A percentile compares a stretch with the other conserved stretches of the same genome.
These are phyloP conservation scores for Phallusia fumigata DNA, from an alignment of 23 tunicate species.

Conservation along the genomic window DNA sequence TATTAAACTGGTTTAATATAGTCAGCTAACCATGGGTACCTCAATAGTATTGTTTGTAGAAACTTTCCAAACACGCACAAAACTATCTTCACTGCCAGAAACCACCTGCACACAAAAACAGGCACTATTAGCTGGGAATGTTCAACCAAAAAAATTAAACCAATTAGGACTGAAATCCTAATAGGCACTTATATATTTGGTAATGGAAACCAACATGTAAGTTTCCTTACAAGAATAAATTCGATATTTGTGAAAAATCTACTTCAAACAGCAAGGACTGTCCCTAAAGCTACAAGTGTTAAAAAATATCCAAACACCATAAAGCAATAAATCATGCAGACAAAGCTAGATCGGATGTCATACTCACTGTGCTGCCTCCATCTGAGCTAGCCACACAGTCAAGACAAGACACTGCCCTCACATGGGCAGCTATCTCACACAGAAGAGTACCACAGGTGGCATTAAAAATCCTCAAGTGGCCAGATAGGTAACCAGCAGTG, in stretches of 20 bases:
- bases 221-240: too few relatives aligned
- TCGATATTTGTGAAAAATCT: too few relatives aligned
- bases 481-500: conserved; percentile 47
- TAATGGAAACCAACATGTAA: too few relatives aligned
- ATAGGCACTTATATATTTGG: too few relatives aligned
- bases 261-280: too few relatives aligned
- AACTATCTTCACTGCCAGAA: conserved; percentile 85
- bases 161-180: too few relatives aligned
- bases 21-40: neutral
- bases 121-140: neutral
- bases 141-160: neutral
- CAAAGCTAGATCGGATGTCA: too few relatives aligned
- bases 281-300: too few relatives aligned
- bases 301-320: too few relatives aligned
- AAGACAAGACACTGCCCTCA: conserved; percentile 56
- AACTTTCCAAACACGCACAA: conserved; percentile 68
- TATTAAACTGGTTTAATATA: neutral
- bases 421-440: conserved; percentile 65
- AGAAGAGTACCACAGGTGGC: neutral
- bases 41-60: conserved; percentile 22
- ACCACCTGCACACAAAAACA: conserved; percentile 29
- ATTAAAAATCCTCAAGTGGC: conserved; percentile 61
- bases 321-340: too few relatives aligned
- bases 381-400: conserved; percentile 8
- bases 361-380: neutral